A percentile compares a stretch with the other conserved stretches of the same genome.
These are phyloP conservation scores for Auanema sp. DNA, from an alignment of 2,888 invertebrate species.

Conservation along the genomic window DNA sequence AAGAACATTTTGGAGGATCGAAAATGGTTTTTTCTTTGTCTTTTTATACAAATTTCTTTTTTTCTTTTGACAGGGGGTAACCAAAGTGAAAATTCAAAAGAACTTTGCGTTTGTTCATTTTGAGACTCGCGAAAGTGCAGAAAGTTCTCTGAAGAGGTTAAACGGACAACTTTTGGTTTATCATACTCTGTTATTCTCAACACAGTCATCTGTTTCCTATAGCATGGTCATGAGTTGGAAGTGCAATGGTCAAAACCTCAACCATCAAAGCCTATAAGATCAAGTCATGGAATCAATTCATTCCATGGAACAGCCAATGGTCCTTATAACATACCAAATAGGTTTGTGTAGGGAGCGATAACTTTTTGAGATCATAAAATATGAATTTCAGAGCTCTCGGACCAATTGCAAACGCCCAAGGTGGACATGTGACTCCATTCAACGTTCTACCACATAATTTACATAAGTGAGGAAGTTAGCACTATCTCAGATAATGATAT, in stretches of 20 bases:
- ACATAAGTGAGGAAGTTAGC: no score
- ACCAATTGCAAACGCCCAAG: no score
- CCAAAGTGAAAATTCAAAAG: conserved; percentile 17
- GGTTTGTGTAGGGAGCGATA: no score
- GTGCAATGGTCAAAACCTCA: conserved; percentile 18
- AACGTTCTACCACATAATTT: no score
- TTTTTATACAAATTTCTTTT: not conserved
- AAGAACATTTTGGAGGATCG: conserved; percentile 8
- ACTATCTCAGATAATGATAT: no score
- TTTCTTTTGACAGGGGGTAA: conserved; percentile 10
- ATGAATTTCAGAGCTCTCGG: no score
- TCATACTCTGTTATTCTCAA: not conserved
- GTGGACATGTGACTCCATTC: no score
- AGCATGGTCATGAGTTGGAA: conserved; percentile 14
- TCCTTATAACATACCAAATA: not conserved
- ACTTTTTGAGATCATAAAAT: no score
- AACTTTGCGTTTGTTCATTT: conserved; percentile 20
- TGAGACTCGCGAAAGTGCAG: not conserved
- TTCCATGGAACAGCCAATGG: not conserved
- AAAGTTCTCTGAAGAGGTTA: not conserved
- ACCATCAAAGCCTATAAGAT: conserved; percentile 3
- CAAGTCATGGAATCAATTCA: not conserved
- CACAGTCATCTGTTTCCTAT: not conserved
- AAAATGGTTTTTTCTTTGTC: not conserved
- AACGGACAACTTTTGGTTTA: not conserved